A percentile compares a stretch with the other conserved stretches of the same genome.
phyloP scores from a whole-genome alignment of 1,140 invertebrate genomes.

The Cyclargus thomasi region DNA sequence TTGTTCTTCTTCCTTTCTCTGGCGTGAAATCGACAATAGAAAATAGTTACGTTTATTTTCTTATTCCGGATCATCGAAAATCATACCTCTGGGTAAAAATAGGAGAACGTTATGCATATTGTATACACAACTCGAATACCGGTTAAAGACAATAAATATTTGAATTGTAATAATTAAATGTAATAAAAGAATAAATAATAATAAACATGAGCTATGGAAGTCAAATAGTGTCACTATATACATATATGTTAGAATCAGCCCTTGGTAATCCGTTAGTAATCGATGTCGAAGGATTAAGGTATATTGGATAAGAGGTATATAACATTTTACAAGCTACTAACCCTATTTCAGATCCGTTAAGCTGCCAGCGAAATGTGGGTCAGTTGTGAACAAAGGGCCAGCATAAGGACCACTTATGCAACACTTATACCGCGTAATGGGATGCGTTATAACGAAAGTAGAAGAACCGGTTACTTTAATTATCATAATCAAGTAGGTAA shows the following conservation, averaged over 20 bases:
- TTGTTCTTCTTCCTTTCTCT: conserved; percentile 1
- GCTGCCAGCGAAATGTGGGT: conserved; percentile 41
- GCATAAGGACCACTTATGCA: conserved; percentile 13
- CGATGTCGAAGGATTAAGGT: neutral
- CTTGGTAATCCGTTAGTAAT: neutral
- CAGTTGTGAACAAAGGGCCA: conserved; percentile 48
- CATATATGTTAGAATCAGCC: neutral
- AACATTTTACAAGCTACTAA: conserved; percentile 4
- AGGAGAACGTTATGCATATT: too few species aligned
- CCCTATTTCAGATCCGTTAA: conserved; percentile 14
- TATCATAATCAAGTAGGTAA: neutral
- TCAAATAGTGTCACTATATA: too few species aligned
- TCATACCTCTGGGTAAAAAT: neutral
- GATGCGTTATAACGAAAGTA: conserved; percentile 2
- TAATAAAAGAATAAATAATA: too few species aligned
- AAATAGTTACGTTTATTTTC: neutral
- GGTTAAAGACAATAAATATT: too few species aligned
- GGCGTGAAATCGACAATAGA: neutral
- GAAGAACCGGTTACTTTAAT: too few species aligned
- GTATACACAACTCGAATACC: too few species aligned
- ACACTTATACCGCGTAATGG: too few species aligned
- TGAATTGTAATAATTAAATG: too few species aligned
- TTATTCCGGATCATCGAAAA: too few species aligned
- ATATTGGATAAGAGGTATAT: conserved; percentile 3
- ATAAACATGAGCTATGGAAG: too few species aligned